Percentiles rank a stretch among this genome's conserved stretches.
Evolutionary conservation across 1,140 invertebrate genomes (phyloP).

Genomic region (Drosophila mojavensis): DNA sequence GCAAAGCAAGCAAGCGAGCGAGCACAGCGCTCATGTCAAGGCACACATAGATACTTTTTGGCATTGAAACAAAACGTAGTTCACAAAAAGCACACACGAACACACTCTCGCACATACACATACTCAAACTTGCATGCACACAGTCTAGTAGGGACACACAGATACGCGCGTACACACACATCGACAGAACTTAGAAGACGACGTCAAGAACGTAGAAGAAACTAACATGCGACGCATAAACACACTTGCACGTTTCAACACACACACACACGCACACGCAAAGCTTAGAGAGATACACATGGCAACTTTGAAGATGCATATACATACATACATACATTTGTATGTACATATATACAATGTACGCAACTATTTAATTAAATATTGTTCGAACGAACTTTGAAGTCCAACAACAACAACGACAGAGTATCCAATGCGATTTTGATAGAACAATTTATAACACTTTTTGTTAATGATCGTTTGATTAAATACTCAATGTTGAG

Average conservation of each 20-base stretch:
- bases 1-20: slow-evolving; percentile 13
- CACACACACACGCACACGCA: slow-evolving; percentile 32
- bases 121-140: slow-evolving; percentile 13
- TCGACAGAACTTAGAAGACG: slow-evolving; percentile 59
- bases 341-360: slow-evolving; percentile 6
- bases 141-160: not conserved
- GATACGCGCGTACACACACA: slow-evolving; percentile 25
- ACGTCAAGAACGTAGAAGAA: slow-evolving; percentile 61
- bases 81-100: slow-evolving; percentile 71
- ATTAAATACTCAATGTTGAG: slow-evolving; percentile 29
- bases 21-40: slow-evolving; percentile 57
- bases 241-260: slow-evolving; percentile 37
- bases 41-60: slow-evolving; percentile 77
- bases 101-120: slow-evolving; percentile 26
- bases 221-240: slow-evolving; percentile 57
- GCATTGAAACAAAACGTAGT: slow-evolving; percentile 82
- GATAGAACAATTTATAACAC: slow-evolving; percentile 27
- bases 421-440: slow-evolving; percentile 19
- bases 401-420: slow-evolving; percentile 13
- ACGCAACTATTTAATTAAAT: slow-evolving; percentile 49
- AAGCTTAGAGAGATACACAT: slow-evolving; percentile 52
- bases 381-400: slow-evolving; percentile 14
- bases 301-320: slow-evolving; percentile 9
- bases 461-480: slow-evolving; percentile 26
- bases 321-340: too few species aligned